phyloP scores from a whole-genome alignment of 2,888 invertebrate genomes.

The Allophyes oxyacanthae region DNA sequence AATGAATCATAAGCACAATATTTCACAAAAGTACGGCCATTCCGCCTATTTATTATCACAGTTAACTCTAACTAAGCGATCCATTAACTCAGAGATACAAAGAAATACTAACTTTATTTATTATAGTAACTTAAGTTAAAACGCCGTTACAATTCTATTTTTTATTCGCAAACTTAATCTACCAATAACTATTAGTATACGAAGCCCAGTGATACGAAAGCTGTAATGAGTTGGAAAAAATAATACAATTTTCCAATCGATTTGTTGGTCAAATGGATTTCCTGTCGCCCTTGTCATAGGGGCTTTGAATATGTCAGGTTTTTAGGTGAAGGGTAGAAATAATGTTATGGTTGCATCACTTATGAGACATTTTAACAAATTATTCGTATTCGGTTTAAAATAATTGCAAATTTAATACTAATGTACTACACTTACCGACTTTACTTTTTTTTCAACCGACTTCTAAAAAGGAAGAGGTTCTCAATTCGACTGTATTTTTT shows the following conservation, averaged over 20 bases:
- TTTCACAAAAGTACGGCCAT: constrained; percentile 41
- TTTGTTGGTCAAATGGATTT: constrained; percentile 44
- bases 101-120: constrained; percentile 33
- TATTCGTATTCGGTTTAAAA: no score
- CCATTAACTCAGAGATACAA: constrained; percentile 42
- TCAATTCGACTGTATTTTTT: no score
- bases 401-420: no score
- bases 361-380: no score
- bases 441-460: no score
- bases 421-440: no score
- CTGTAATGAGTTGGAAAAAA: constrained; percentile 57
- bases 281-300: constrained; percentile 9
- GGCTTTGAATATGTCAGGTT: constrained; percentile 15
- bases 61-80: constrained; percentile 21
- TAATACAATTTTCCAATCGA: constrained; percentile 54
- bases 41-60: constrained; percentile 41
- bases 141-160: constrained; percentile 9
- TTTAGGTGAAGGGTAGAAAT: constrained; percentile 22
- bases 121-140: constrained; percentile 22
- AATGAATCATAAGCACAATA: constrained; percentile 45
- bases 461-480: no score
- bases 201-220: constrained; percentile 29
- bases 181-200: constrained; percentile 20
- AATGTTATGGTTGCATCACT: background rate
- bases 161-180: constrained; percentile 33